Evolutionary conservation across 2,113 vertebrate genomes (phyloP), one percentile per base, ranked within the genome.

Genomic region (Neoarius graeffei): DNA sequence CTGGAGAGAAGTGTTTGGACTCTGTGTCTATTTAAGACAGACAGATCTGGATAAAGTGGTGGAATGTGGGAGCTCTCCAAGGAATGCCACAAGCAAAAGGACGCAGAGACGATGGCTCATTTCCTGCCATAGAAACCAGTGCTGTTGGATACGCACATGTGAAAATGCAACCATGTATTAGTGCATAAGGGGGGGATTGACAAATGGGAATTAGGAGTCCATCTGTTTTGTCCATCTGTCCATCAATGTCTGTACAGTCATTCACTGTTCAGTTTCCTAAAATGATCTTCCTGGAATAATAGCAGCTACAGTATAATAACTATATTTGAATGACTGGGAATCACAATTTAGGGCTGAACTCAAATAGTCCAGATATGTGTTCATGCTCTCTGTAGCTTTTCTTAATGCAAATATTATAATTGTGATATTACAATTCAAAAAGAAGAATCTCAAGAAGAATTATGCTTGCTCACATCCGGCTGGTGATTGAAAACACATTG

Each of bases 141-240:
- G 76, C 66, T 59, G 87, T 89, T 77, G 86, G 88, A 80, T 59
- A 82, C n/a, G 57, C 86, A 84, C 74, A 89, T 86, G 79, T 42
- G 74, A 88, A 88, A 89, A 86, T 71, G 64, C 84, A 85, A 82
- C 84, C 74, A 76, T 86, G 83, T 86, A 85, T 86, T 85, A 48
- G 69, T 50, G n/a, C 82, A 85, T 83, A 85, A 77, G 83, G 56
- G 69, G 56, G 77, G 52, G 69, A 69, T 20, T 60, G 87, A 86
- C 54, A 67, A 81, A 59, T 42, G 62, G 82, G 86, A 90, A 64
- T 82, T 77, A 83, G n/a, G 69, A 42, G 81, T 91, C 90, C 92
- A 92, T 91, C 91, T 93, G 93, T 86, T 93, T 76, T 60, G 81
- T 93, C 90, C 91, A 92, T 92, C 90, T 93, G 93, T 88, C 85